Conservation (phyloP, 2,888 invertebrate genomes). For the Aphidius colemani region DNA sequence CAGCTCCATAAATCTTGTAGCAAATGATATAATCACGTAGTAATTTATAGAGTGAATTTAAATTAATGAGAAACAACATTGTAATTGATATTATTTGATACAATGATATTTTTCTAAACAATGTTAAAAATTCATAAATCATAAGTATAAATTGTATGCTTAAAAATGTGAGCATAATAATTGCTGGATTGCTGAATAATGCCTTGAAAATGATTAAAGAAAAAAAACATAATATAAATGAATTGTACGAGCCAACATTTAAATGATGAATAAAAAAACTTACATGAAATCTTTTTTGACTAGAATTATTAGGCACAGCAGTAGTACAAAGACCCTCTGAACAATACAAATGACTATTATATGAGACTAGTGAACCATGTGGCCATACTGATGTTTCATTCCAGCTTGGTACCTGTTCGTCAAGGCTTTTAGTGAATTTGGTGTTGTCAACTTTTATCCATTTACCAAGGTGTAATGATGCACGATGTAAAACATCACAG, state of each 20-base stretch:
- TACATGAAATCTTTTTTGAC: constrained; percentile 86
- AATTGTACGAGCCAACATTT: neutral
- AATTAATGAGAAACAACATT: constrained; percentile 86
- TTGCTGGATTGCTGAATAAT: constrained; percentile 85
- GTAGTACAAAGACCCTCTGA: constrained; percentile 81
- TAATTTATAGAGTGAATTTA: constrained; percentile 88
- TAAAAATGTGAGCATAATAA: constrained; percentile 74
- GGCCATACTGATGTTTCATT: constrained; percentile 72
- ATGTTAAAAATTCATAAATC: constrained; percentile 75
- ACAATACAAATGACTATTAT: constrained; percentile 74
- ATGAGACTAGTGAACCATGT: constrained; percentile 75
- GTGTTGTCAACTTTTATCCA: constrained; percentile 68
- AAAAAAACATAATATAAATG: neutral
- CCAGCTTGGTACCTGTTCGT: constrained; percentile 65
- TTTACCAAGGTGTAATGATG: constrained; percentile 85
- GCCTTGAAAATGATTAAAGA: constrained; percentile 64
- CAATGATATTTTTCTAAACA: constrained; percentile 86
- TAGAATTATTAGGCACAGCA: constrained; percentile 83
- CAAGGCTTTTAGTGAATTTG: constrained; percentile 60
- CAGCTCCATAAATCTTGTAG: constrained; percentile 78
- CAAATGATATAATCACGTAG: constrained; percentile 85
- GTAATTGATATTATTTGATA: constrained; percentile 87
- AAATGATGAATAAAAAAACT: constrained; percentile 56
- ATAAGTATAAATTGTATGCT: constrained; percentile 74
- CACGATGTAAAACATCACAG: constrained; percentile 88